Evolutionary conservation across 2,113 vertebrate species (phyloP), one percentile per base, ranked within the genome.

Genomic region (Nesogale talazaci): DNA sequence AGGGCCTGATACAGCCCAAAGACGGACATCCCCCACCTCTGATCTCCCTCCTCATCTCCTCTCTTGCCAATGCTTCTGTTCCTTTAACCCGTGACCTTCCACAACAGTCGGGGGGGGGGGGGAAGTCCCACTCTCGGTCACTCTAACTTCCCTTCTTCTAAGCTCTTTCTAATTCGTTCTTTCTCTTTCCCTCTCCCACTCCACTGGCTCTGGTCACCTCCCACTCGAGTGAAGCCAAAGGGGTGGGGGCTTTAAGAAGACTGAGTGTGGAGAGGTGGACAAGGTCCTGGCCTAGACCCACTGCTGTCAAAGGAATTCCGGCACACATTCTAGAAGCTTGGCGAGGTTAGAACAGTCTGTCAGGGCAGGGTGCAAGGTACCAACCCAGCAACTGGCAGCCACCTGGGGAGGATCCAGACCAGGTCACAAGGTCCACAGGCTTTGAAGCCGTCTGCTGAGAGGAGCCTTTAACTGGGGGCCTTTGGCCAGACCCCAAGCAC

Each of bases 401-500:
- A 19, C 34, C 72, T 25, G 65, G 40, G 15, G 38, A 70, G 57
- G 42, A 8, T 59, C 38, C 61, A 82, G 16, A 17, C 31, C 12
- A 34, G 80, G 77, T 82, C 42, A 91, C 78, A 46, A 61, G 40
- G 67, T 82, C 10, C 65, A 46, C 6, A 3, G 74, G 29, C 31
- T 52, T 91, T 46, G 72, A 78, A 67, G 77, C 36, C 25, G 36
- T 72, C 70, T 11, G 0, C 3, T 20, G 31, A 52, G 31, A 74
- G 25, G 22, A 38, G 0, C 38, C 29, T 69, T 88, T 83, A 72
- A 90, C 88, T 25, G 88, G 61, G 15, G 80, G 38, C n/a, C 83
- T 90, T 92, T 90, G 89, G 76, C 89, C 94, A 80, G 80, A 83
- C 61, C 52, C n/a, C 31, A 57, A 83, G 63, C 17, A 27, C 6